Evolutionary conservation across 2,797 vertebrate species (phyloP), one percentile per base, ranked within the genome.

Genomic region (Acrossocheilus fasciatus): DNA sequence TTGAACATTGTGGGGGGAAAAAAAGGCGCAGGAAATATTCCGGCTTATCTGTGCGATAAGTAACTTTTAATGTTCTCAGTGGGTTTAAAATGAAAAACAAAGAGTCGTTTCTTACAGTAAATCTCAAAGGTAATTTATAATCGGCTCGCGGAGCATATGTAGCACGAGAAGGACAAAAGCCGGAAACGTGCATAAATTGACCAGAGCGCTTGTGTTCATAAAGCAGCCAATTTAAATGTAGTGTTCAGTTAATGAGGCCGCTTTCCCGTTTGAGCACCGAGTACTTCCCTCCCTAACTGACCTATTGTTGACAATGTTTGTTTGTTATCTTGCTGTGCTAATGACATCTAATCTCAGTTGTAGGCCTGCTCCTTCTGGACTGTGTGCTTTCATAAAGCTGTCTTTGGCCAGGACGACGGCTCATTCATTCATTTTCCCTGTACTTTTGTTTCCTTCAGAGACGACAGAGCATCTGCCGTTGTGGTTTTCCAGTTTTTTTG

Each of bases 401-500:
- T 80, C 41, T 79, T 79, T 73, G 52, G 20, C 43, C 75, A n/a
- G 45, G 26, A 54, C 43, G n/a, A 75, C 2, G 36, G 72, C 50
- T 47, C 39, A 18, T 83, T 52, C 78, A 57, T 86, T 50, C 50
- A 78, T 87, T 18, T 64, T 72, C 66, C 69, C 41, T 76, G 20
- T 76, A 69, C 82, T 81, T 68, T 64, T 77, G 12, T 78, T 87
- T 85, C 70, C 57, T 66, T 79, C 80, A 83, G 72, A 83, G 57
- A 73, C 89, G 75, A 82, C 76, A 83, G 86, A 87, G 76, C 26
- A 66, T 39, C 78, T 64, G 81, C 91, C 95, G 93, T 95, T 96
- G 96, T 94, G 96, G 96, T 96, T 96, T 96, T 94, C 95, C 96
- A 94, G 95, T 96, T 96, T 95, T 95, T 96, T 96, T 96, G 95